Percentiles rank a stretch among this genome's conserved stretches.
Conservation (phyloP, 2,797 vertebrate species). For the Anolis apletophallus region DNA sequence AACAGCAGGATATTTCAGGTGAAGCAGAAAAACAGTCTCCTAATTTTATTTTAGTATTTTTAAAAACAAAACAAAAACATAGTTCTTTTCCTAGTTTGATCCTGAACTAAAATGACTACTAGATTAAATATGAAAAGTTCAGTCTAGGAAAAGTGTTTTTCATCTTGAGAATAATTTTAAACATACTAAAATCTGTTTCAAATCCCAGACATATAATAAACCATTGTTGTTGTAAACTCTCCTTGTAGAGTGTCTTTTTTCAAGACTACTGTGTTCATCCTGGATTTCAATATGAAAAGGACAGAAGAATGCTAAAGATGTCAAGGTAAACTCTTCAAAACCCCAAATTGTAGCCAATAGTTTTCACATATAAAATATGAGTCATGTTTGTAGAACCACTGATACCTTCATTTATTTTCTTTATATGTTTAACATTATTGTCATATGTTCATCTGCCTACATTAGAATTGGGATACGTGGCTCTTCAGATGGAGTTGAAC, state of each 20-base stretch:
- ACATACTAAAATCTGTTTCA: background rate
- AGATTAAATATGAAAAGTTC: background rate
- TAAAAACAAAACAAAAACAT: background rate
- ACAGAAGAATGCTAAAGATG: too few relatives aligned
- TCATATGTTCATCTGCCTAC: too few relatives aligned
- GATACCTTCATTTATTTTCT: too few relatives aligned
- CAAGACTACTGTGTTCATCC: too few relatives aligned
- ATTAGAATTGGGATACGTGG: too few relatives aligned
- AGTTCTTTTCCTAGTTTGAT: background rate
- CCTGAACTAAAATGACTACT: slow-evolving; percentile 2
- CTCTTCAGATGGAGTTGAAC: too few relatives aligned
- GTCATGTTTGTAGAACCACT: too few relatives aligned
- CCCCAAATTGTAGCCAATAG: too few relatives aligned
- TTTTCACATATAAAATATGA: too few relatives aligned
- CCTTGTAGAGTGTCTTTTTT: background rate
- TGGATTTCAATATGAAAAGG: too few relatives aligned
- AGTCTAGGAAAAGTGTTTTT: background rate
- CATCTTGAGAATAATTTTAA: background rate
- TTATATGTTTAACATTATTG: too few relatives aligned
- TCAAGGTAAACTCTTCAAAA: too few relatives aligned
- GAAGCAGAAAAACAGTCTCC: background rate
- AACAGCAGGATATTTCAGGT: background rate
- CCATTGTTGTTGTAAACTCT: background rate
- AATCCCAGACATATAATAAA: background rate
- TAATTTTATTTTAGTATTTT: background rate